Evolutionary conservation across 2,797 vertebrate genomes (phyloP).

Genomic region (Knipowitschia caucasica): DNA sequence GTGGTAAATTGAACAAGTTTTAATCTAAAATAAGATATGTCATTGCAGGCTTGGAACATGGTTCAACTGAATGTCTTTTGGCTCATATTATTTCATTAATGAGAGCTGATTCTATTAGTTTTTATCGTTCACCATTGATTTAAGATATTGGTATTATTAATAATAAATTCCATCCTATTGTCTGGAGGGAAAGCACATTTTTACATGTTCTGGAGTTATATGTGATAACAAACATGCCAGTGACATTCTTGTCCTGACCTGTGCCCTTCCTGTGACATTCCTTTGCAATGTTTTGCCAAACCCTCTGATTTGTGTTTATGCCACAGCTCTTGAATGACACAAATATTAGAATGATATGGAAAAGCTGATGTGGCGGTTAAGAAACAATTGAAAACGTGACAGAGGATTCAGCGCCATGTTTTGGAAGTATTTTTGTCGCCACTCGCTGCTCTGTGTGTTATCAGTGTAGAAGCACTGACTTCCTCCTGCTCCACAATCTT

Average conservation of each 20-base stretch:
- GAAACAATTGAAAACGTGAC: constrained; percentile 25
- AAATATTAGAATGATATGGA: constrained; percentile 3
- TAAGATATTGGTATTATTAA: no score
- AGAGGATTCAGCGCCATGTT: background rate
- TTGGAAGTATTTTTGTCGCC: constrained; percentile 37
- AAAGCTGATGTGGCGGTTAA: background rate
- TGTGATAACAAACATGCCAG: constrained; percentile 43
- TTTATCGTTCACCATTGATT: no score
- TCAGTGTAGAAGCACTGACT: constrained; percentile 39
- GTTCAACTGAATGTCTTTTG: no score
- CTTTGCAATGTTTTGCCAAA: constrained; percentile 44
- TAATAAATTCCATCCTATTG: no score
- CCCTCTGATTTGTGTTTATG: constrained; percentile 33
- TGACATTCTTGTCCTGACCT: constrained; percentile 56
- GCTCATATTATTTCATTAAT: no score
- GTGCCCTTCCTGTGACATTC: constrained; percentile 52
- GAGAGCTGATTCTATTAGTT: no score
- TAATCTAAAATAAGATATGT: no score
- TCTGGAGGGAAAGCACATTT: background rate
- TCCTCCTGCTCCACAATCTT: constrained; percentile 27
- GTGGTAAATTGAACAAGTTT: no score
- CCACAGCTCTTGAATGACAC: background rate
- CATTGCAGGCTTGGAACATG: no score
- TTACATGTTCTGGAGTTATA: constrained; percentile 4
- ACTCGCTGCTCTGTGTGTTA: constrained; percentile 44